phyloP scores from a whole-genome alignment of 2,888 invertebrate genomes.

The Erebia palarica region DNA sequence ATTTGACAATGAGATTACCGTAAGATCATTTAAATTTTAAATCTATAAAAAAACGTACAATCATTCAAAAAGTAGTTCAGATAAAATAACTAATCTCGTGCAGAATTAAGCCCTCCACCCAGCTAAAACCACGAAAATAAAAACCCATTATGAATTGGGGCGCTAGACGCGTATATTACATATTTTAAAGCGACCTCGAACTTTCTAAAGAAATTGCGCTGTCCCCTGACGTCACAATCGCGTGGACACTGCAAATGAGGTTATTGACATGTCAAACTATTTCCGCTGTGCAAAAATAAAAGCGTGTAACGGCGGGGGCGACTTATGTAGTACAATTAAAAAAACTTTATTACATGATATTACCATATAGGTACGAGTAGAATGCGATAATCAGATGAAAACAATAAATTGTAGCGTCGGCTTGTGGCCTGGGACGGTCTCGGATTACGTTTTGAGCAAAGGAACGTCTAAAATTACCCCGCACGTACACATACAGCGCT shows the following conservation, averaged over 20 bases:
- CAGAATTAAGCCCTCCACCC: slow-evolving; percentile 22
- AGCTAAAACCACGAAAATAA: slow-evolving; percentile 52
- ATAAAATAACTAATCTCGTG: slow-evolving; percentile 25
- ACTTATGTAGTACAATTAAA: slow-evolving; percentile 44
- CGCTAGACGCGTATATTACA: slow-evolving; percentile 58
- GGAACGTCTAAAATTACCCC: slow-evolving; percentile 82
- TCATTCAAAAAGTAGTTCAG: slow-evolving; percentile 27
- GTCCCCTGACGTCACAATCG: slow-evolving; percentile 71
- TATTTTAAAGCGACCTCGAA: slow-evolving; percentile 78
- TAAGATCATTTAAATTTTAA: not conserved
- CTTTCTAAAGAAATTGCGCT: slow-evolving; percentile 59
- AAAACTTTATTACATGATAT: slow-evolving; percentile 45
- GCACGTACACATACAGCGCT: slow-evolving; percentile 67
- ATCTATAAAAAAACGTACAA: not conserved
- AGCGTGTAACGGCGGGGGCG: slow-evolving; percentile 65
- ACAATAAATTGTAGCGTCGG: slow-evolving; percentile 79
- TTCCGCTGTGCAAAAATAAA: slow-evolving; percentile 79
- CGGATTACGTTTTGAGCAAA: slow-evolving; percentile 81
- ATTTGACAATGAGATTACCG: too few relatives aligned
- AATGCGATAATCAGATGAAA: slow-evolving; percentile 76
- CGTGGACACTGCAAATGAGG: slow-evolving; percentile 75
- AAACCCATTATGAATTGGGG: slow-evolving; percentile 59
- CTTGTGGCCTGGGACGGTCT: slow-evolving; percentile 80
- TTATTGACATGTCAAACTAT: slow-evolving; percentile 81
- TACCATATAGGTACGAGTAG: slow-evolving; percentile 44